Percentiles rank a stretch among this genome's conserved stretches.
Evolutionary conservation across 2,888 invertebrate species (phyloP).

Genomic region (Trissolcus japonicus): DNA sequence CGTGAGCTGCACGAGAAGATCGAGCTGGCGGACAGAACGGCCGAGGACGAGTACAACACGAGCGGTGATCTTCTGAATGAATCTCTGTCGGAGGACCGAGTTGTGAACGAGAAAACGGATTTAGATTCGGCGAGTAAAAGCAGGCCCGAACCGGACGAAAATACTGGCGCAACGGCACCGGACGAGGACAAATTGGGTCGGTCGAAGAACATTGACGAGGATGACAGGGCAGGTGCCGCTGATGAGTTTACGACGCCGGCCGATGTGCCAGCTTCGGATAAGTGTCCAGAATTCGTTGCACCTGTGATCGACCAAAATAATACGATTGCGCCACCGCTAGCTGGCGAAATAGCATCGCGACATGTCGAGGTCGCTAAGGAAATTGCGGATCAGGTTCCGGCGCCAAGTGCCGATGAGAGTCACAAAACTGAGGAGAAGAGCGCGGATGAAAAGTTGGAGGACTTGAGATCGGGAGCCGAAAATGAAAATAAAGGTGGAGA

Average conservation of each 20-base stretch:
- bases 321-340: constrained; percentile 41
- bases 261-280: constrained; percentile 51
- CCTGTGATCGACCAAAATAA: constrained; percentile 47
- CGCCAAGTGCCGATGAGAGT: not conserved
- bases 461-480: not conserved
- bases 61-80: constrained; percentile 70
- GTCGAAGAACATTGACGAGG: constrained; percentile 11
- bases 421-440: not conserved
- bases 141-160: constrained; percentile 40
- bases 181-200: constrained; percentile 21
- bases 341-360: constrained; percentile 27
- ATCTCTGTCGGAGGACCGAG: constrained; percentile 54
- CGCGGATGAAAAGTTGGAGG: not conserved
- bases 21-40: constrained; percentile 55
- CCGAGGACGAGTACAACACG: constrained; percentile 69
- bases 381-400: not conserved
- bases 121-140: constrained; percentile 35
- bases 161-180: constrained; percentile 17
- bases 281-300: constrained; percentile 48
- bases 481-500: not conserved
- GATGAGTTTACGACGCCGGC: constrained; percentile 31
- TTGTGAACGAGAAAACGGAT: constrained; percentile 29
- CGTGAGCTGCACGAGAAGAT: constrained; percentile 62
- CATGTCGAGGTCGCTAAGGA: constrained; percentile 7
- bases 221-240: constrained; percentile 28